Percentiles rank a stretch among this genome's conserved stretches.
Evolutionary conservation across 2,888 invertebrate genomes (phyloP).

Genomic region (Drosophila bunnanda): DNA sequence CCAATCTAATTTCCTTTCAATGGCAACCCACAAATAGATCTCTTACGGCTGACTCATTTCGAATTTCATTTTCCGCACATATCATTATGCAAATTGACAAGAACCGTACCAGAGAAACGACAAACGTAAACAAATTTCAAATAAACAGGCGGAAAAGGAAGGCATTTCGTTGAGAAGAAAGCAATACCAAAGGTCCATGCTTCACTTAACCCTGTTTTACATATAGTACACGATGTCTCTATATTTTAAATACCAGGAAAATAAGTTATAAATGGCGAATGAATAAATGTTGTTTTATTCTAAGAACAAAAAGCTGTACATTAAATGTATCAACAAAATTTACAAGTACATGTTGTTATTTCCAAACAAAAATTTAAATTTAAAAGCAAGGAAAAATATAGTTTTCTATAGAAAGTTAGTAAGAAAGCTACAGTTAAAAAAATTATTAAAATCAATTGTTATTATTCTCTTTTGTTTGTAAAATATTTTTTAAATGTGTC

Average conservation of each 20-base stretch:
- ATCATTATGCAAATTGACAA: constrained; percentile 30
- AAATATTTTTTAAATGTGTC: neutral
- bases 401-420: too few species aligned
- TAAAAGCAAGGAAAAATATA: neutral
- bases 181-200: neutral
- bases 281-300: neutral
- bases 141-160: constrained; percentile 14
- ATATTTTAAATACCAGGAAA: neutral
- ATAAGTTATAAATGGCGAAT: neutral
- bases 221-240: neutral
- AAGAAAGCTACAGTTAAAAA: too few species aligned
- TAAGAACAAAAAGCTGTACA: neutral
- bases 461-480: neutral
- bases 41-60: constrained; percentile 22
- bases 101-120: constrained; percentile 12
- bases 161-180: neutral
- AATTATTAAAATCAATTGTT: too few species aligned
- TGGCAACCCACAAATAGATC: constrained; percentile 1
- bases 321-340: neutral
- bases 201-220: neutral
- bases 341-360: neutral
- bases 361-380: neutral
- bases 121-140: constrained; percentile 37
- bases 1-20: constrained; percentile 9
- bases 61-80: constrained; percentile 13